Percentiles rank a stretch among this genome's conserved stretches.
These are phyloP conservation scores for Elaphurus davidianus DNA, from an alignment of 2,113 vertebrate genomes.

Conservation along the genomic window DNA sequence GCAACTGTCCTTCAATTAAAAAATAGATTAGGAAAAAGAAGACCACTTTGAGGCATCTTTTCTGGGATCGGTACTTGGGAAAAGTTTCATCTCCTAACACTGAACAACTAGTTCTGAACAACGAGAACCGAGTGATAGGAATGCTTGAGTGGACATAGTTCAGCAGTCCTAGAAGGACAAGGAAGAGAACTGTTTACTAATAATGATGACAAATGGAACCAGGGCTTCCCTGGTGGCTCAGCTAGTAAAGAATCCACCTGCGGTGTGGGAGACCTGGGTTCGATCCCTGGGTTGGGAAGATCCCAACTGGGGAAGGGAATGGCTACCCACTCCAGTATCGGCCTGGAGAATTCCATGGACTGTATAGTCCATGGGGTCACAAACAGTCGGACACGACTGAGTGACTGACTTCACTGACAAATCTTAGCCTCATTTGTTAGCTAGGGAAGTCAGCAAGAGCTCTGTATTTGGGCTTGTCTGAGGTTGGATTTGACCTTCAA, in stretches of 20 bases:
- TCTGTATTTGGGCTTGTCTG: not conserved
- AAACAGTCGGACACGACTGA: not conserved
- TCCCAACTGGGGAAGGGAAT: not conserved
- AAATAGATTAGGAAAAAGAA: not conserved
- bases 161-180: not conserved
- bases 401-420: not conserved
- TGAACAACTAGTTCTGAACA: not conserved
- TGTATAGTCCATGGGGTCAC: not conserved
- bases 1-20: not conserved
- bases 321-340: not conserved
- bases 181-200: not conserved
- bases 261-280: not conserved
- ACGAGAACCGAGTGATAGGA: not conserved
- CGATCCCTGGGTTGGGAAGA: not conserved
- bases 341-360: not conserved
- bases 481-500: not conserved
- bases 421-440: not conserved
- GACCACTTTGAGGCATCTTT: not conserved
- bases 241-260: not conserved
- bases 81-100: not conserved
- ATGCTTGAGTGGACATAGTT: not conserved
- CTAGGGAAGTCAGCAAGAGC: not conserved
- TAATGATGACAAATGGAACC: not conserved
- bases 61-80: not conserved
- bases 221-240: not conserved